Evolutionary conservation across 1,140 invertebrate genomes (phyloP), one percentile per base, ranked within the genome.

Genomic region (Galendromus occidentalis): DNA sequence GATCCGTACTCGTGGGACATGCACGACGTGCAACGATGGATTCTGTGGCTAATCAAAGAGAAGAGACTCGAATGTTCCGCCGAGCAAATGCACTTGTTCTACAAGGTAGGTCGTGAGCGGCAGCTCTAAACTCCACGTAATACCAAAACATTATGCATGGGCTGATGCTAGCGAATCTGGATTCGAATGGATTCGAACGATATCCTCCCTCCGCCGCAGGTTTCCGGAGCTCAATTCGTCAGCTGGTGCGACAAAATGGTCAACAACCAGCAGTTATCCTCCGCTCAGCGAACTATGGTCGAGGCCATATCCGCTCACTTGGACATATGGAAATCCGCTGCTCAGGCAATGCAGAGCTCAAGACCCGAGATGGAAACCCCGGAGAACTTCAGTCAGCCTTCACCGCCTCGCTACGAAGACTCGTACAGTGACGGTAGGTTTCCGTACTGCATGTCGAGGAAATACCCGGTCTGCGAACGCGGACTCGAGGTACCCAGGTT

Each of bases 1-100:
- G 51, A 59, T 59, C 51, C 51, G 33, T 14, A 59, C 51, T 59
- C 51, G 5, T 59, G 51, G 51, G 22, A 59, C 51, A 25, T 59
- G 14, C 22, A 59, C 12, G 51, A 59, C 22, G 51, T 59, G 2
- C 51, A 59, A 22, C 51, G 51, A 59, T 59, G 51, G 51, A 59
- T 59, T 25, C 20, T 59, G 14, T 59, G 51, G 51, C 51, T 59
- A 1, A 33, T 59, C 51, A 59, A 59, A 22, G 51, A 59, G 33
- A 33, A 59, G 22, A n/a, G 9, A 25, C 51, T 59, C 1, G 51
- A 59, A 22, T 59, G 22, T 22, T 14, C 51, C 14, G 17, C 51
- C 14, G 51, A 59, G 22, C 51, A 59, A 4, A 59, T 59, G 51
- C 51, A 59, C 9, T 14, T 59, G 22, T 59, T 59, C 22, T 59